Evolutionary conservation across 2,113 vertebrate genomes (phyloP).

Genomic region (Manacus vitellinus): DNA sequence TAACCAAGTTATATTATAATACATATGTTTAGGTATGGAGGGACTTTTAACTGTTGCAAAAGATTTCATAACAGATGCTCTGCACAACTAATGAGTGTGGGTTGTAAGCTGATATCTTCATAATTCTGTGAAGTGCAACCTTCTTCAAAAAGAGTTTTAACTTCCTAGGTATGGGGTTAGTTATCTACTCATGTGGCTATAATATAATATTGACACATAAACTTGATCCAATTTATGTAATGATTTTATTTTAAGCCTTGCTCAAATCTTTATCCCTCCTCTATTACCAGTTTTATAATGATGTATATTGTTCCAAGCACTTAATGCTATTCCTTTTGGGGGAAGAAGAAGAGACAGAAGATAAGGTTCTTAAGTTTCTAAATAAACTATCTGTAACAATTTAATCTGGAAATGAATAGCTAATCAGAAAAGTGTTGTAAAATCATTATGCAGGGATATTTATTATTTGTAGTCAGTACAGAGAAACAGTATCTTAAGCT

Average conservation of each 20-base stretch:
- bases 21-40: background rate
- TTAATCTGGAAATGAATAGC: background rate
- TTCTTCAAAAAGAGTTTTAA: background rate
- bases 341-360: background rate
- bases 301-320: background rate
- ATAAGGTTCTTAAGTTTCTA: background rate
- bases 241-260: background rate
- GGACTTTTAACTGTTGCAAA: background rate
- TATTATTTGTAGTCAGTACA: background rate
- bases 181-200: background rate
- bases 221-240: background rate
- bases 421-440: background rate
- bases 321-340: background rate
- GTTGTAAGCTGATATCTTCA: background rate
- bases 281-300: background rate
- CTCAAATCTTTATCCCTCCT: background rate
- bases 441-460: background rate
- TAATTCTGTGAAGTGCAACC: background rate
- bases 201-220: background rate
- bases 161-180: background rate
- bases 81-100: background rate
- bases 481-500: background rate
- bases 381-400: background rate
- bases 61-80: background rate
- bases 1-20: background rate